Conservation (phyloP, 1,140 invertebrate species). For the Oedothorax gibbosus region DNA sequence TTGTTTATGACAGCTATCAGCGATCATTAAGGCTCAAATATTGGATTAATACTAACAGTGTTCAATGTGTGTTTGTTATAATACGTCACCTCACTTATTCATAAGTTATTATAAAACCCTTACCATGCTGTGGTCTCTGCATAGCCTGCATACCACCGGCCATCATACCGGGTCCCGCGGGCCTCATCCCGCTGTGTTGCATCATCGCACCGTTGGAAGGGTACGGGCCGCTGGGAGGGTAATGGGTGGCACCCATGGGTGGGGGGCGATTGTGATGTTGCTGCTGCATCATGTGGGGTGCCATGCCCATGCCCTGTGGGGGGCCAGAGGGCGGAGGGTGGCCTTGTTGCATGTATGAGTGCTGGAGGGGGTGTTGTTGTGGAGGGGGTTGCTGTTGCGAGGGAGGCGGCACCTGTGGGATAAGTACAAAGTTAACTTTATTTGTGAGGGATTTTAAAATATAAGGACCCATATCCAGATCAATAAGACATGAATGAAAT, state of each 20-base stretch:
- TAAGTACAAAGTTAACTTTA: not conserved
- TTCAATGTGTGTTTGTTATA: not conserved
- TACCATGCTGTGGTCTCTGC: constrained; percentile 50
- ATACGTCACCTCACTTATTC: not conserved
- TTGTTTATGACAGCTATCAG: too few species aligned
- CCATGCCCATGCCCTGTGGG: constrained; percentile 41
- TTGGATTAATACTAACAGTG: too few species aligned
- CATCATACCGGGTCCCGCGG: constrained; percentile 49
- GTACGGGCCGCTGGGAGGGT: constrained; percentile 44
- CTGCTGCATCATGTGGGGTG: constrained; percentile 53
- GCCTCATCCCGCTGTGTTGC: constrained; percentile 40
- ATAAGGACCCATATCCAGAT: too few species aligned
- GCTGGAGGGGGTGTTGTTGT: constrained; percentile 42
- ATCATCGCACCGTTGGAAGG: constrained; percentile 54
- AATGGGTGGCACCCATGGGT: constrained; percentile 46
- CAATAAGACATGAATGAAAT: too few species aligned
- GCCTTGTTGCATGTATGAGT: constrained; percentile 49
- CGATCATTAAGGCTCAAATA: too few species aligned
- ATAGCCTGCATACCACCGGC: constrained; percentile 41
- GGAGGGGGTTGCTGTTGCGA: constrained; percentile 53
- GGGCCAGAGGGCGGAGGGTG: constrained; percentile 51
- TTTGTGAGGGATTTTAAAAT: too few species aligned
- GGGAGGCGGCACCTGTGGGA: constrained; percentile 54
- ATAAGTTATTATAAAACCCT: not conserved
- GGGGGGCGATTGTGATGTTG: constrained; percentile 38